phyloP scores from a whole-genome alignment of 2,797 vertebrate genomes.

The Melanotaenia parkinsoni region DNA sequence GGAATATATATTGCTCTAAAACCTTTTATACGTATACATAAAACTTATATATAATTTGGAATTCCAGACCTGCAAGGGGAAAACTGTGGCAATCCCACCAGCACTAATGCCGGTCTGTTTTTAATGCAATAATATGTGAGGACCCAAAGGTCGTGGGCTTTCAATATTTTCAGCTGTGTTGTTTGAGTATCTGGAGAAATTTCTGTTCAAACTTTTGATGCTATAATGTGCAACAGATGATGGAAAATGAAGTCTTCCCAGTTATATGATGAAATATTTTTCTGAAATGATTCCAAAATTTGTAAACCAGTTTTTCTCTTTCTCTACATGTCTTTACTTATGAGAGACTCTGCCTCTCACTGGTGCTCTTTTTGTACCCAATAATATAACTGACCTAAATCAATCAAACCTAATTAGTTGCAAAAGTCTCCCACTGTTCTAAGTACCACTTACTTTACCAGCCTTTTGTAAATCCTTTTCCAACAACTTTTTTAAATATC shows the following conservation, averaged over 20 bases:
- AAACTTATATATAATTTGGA: not conserved
- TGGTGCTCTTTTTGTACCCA: not conserved
- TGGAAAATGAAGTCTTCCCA: no score
- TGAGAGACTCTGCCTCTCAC: not conserved
- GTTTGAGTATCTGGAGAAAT: no score
- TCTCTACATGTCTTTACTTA: not conserved
- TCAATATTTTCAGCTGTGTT: not conserved
- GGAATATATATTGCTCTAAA: not conserved
- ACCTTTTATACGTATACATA: not conserved
- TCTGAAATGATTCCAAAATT: not conserved
- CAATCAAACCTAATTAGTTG: not conserved
- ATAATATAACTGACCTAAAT: not conserved
- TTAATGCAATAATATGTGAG: not conserved
- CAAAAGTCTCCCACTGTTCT: not conserved
- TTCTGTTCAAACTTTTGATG: no score
- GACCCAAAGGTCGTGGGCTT: not conserved
- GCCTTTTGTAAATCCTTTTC: no score
- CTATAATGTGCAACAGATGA: no score
- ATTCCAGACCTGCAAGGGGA: not conserved
- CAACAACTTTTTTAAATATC: no score
- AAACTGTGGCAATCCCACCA: no score
- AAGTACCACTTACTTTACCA: not conserved
- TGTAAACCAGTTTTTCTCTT: not conserved
- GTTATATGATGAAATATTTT: no score
- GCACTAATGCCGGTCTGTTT: no score